Base-by-base conservation (phyloP, 2,113 vertebrate genomes). In the Daboia siamensis region DNA sequence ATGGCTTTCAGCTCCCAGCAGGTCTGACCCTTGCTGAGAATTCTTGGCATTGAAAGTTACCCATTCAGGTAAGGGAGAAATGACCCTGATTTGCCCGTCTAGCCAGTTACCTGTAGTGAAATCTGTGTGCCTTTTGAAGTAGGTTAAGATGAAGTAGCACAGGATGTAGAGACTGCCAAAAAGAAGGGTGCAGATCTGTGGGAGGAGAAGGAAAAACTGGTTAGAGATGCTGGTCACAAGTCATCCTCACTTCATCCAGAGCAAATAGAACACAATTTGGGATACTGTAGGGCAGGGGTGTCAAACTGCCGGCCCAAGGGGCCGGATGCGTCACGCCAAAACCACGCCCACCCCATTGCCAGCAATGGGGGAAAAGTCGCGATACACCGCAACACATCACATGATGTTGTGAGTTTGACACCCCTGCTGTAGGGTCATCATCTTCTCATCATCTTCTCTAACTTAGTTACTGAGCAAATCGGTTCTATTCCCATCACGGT, bases 71-170 rank as follows among this genome's bases (percentile, higher is more conserved):
- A 80, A 7, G 17, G 17, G 33, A 80, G 33, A 80, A 21, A 80
- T 80, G 33, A 20, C 33, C 33, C 21, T 80, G 7, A 80, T 20
- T 44, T 39, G 11, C 44, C 21, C 11, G 33, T 57, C 0, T 0
- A 46, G 12, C 11, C 54, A 57, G 85, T 94, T 95, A 99, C 99
- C 99, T 95, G 98, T 98, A 57, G 98, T 92, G 90, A 99, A 99
- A 95, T 99, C 99, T 0, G 99, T 97, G 89, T 98, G 98, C 97
- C 99, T 99, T 98, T 98, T 99, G 97, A 99, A 99, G 97, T 96
- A 98, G 33, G 98, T 99, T 96, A 99, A 98, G 96, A 99, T 96
- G 94, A 99, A 96, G 96, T 99, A 99, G 95, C 98, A 99, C 94
- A 99, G 95, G 90, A 99, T 98, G 97, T 99, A 99, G 91, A 99